Base-by-base conservation (phyloP, 1,140 invertebrate genomes). In the Magallana gigas region DNA sequence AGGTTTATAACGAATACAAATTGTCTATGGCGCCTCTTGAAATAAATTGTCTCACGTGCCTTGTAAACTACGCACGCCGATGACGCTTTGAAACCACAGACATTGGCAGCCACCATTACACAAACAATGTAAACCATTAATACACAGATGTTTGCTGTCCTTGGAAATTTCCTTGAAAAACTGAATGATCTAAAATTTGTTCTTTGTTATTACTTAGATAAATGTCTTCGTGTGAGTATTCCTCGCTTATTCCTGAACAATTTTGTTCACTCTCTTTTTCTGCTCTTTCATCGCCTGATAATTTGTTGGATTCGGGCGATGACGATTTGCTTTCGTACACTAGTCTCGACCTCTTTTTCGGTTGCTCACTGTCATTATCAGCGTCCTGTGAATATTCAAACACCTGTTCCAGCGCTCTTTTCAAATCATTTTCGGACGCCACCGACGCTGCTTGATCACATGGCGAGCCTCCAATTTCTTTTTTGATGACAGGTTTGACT, bases 361-460 rank as follows among this genome's bases (percentile, higher is more conserved):
- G 68, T 23, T 76, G 68, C 29, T 76, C 68, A 76, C 9, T 76
- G 8, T 76, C 68, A 36, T 36, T 76, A 29, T 76, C 23, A 76
- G 8, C 36, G 23, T 29, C 68, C 9, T 76, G 68, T 12, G 68
- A 29, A 76, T 76, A 76, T 76, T 76, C 68, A 29, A 76, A 76
- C 68, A 76, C 23, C 23, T 76, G 68, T 76, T 76, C 68, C 68
- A 76, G 14, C 29, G 68, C 68, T 9, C 68, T 76, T 76, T 76
- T 76, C 68, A 76, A 29, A 29, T 76, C 23, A 76, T 76, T 76
- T 36, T 76, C 68, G 23, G 18, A 76, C 12, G 68, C 14, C 23
- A 76, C 23, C 11, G 18, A 76, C 11, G 14, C 68, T 12, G 68
- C 5, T 11, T 76, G 68, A 76, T 8, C 68, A 76, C 68, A 76